Evolutionary conservation across 2,797 vertebrate genomes (phyloP).

Genomic region (Cheirogaleus major): DNA sequence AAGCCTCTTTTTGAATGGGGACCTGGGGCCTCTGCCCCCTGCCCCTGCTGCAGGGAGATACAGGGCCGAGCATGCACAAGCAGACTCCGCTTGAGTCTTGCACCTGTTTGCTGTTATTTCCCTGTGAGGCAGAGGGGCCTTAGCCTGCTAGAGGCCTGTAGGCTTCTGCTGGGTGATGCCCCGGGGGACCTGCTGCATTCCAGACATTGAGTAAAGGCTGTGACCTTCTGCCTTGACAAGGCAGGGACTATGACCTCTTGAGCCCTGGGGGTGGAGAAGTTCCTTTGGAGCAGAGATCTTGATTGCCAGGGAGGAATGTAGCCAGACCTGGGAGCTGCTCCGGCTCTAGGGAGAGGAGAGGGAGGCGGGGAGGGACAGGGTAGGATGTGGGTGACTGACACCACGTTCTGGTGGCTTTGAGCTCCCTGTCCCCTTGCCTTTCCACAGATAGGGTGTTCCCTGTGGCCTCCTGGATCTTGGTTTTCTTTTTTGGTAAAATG

Average conservation of each 20-base stretch:
- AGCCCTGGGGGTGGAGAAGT: background rate
- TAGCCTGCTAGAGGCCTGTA: background rate
- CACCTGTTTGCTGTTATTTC: background rate
- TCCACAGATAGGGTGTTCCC: background rate
- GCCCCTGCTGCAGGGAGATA: background rate
- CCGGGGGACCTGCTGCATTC: rapidly evolving
- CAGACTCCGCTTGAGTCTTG: rapidly evolving
- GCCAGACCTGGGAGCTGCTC: background rate
- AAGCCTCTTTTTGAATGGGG: background rate
- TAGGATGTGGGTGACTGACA: rapidly evolving
- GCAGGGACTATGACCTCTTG: background rate
- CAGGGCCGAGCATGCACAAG: background rate
- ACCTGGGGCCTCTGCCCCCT: too few species aligned
- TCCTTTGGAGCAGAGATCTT: background rate
- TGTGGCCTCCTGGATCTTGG: rapidly evolving
- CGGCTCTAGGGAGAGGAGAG: background rate
- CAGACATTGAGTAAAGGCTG: background rate
- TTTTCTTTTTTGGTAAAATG: background rate
- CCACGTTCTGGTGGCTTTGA: rapidly evolving
- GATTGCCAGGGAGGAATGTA: background rate
- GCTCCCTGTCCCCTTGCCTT: background rate
- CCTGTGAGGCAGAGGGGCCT: background rate
- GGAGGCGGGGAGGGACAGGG: background rate
- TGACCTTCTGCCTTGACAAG: background rate
- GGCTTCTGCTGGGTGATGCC: background rate